These are phyloP conservation scores for Athalia circularis DNA, from an alignment of 2,888 invertebrate species.

Conservation along the genomic window DNA sequence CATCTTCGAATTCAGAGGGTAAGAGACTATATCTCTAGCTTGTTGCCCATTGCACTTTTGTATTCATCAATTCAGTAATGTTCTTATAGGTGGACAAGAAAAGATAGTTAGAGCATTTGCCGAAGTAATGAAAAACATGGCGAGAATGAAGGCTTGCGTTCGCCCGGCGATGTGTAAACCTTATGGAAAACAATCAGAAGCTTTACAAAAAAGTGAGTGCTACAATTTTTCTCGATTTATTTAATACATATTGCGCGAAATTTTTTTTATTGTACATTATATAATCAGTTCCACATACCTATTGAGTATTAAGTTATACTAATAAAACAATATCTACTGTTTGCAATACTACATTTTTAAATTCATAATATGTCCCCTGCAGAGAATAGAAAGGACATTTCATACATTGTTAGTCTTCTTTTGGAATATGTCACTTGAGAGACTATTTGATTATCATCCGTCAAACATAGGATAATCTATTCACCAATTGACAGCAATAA, in stretches of 20 bases:
- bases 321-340: too few species aligned
- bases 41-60: neutral
- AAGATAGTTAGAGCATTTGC: constrained; percentile 90
- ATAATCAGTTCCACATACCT: constrained; percentile 51
- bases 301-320: constrained; percentile 62
- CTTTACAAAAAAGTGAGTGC: constrained; percentile 87
- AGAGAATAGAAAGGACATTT: neutral
- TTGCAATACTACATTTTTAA: too few species aligned
- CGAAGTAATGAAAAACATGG: constrained; percentile 91
- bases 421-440: constrained; percentile 2
- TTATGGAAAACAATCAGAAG: constrained; percentile 92
- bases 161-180: constrained; percentile 94
- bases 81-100: constrained; percentile 81
- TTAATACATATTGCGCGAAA: neutral
- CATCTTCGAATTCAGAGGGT: constrained; percentile 71
- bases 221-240: constrained; percentile 10
- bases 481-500: neutral
- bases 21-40: neutral
- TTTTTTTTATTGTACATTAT: constrained; percentile 12
- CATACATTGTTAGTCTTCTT: neutral
- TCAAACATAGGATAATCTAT: neutral
- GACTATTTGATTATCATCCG: neutral
- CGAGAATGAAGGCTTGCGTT: constrained; percentile 91
- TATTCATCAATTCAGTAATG: neutral
- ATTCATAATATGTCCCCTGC: too few species aligned